Evolutionary conservation across 2,797 vertebrate species (phyloP).

Genomic region (Varecia variegata): DNA sequence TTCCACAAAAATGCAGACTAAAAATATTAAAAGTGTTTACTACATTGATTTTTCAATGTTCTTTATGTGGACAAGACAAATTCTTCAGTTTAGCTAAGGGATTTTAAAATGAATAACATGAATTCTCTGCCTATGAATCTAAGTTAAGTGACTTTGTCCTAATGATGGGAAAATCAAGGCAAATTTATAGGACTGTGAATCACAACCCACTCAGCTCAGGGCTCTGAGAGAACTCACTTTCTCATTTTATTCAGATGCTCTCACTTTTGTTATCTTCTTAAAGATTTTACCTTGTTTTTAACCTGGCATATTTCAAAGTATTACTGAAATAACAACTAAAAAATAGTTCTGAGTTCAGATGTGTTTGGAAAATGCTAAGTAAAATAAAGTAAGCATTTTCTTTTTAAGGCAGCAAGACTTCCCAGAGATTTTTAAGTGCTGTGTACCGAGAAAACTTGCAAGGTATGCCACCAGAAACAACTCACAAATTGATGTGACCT

Average conservation of each 20-base stretch:
- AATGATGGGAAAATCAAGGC: not conserved
- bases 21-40: slow-evolving; percentile 22
- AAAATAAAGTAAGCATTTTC: not conserved
- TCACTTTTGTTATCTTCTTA: not conserved
- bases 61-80: slow-evolving; percentile 22
- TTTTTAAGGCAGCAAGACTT: not conserved
- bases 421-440: not conserved
- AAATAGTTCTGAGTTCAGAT: not conserved
- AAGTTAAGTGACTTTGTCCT: slow-evolving; percentile 39
- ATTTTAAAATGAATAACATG: slow-evolving; percentile 16
- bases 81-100: not conserved
- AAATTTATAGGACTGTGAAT: not conserved
- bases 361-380: not conserved
- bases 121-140: not conserved
- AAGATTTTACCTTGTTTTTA: slow-evolving; percentile 36
- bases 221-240: not conserved
- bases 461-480: not conserved
- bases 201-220: not conserved
- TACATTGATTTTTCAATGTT: not conserved
- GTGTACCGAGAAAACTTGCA: not conserved
- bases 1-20: slow-evolving; percentile 10
- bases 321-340: slow-evolving; percentile 34
- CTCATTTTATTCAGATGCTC: not conserved
- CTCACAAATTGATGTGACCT: not conserved
- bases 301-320: not conserved